These are phyloP conservation scores for Brassicogethes aeneus DNA, from an alignment of 2,888 invertebrate genomes.

Conservation along the genomic window DNA sequence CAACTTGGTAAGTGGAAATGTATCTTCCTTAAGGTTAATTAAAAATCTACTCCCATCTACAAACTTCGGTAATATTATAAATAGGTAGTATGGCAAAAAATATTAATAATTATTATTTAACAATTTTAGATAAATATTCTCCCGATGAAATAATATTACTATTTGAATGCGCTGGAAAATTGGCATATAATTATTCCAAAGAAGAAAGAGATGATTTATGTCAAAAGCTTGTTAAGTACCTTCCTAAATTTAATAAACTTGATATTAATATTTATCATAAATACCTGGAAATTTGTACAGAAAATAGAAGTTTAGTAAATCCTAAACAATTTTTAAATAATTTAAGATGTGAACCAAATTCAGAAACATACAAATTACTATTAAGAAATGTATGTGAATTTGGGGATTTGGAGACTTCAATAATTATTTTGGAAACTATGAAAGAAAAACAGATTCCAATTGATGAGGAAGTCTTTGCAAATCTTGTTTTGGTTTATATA, in stretches of 20 bases:
- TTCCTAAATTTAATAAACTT: slow-evolving; percentile 42
- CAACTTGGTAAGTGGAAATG: too few relatives aligned
- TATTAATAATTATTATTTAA: too few relatives aligned
- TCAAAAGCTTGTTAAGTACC: slow-evolving; percentile 46
- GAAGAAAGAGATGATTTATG: slow-evolving; percentile 43
- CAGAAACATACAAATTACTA: slow-evolving; percentile 48
- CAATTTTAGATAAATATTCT: neutral
- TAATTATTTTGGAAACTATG: slow-evolving; percentile 52
- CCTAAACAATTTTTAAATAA: slow-evolving; percentile 42
- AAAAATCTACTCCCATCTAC: neutral
- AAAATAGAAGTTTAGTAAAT: slow-evolving; percentile 45
- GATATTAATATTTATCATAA: slow-evolving; percentile 47
- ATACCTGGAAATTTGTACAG: slow-evolving; percentile 49
- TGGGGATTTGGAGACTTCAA: slow-evolving; percentile 50
- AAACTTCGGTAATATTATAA: neutral
- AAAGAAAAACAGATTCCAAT: slow-evolving; percentile 45
- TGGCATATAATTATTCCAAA: slow-evolving; percentile 45
- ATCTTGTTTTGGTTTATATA: slow-evolving; percentile 52
- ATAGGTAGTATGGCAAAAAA: neutral
- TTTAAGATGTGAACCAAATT: slow-evolving; percentile 44
- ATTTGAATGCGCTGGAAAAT: slow-evolving; percentile 37
- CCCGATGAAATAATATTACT: neutral
- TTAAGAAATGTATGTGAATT: slow-evolving; percentile 47
- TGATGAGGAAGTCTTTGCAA: slow-evolving; percentile 51
- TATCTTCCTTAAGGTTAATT: too few relatives aligned